These are phyloP conservation scores for Temnothorax nylanderi DNA, from an alignment of 1,140 invertebrate species.

Conservation along the genomic window DNA sequence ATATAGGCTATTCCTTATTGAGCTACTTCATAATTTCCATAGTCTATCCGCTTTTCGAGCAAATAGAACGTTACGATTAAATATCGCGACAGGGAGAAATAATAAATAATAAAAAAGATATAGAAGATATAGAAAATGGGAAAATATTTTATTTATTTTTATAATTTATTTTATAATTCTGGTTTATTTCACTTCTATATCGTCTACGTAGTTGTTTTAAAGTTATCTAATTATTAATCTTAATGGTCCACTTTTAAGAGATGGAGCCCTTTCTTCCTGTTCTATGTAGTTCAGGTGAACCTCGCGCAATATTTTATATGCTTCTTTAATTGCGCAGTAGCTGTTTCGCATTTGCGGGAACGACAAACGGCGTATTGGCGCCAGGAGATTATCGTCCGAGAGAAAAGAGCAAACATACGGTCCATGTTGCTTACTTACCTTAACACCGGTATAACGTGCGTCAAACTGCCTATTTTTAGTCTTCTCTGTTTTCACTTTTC, in stretches of 20 bases:
- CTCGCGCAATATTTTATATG: background rate
- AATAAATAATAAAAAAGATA: background rate
- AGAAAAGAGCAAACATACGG: slow-evolving; percentile 44
- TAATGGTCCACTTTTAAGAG: background rate
- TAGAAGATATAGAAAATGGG: background rate
- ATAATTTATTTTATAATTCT: slow-evolving; percentile 5
- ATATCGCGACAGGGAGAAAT: background rate
- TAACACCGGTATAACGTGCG: slow-evolving; percentile 54
- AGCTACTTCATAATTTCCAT: background rate
- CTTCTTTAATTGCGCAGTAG: slow-evolving; percentile 13
- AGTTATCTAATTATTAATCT: background rate
- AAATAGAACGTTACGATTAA: background rate
- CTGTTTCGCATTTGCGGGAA: background rate
- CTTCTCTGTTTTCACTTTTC: slow-evolving; percentile 55
- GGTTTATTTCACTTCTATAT: background rate
- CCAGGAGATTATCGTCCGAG: slow-evolving; percentile 6
- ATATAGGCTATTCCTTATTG: background rate
- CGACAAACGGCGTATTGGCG: background rate
- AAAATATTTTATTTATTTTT: background rate
- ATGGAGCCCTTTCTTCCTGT: background rate
- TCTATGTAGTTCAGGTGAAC: background rate
- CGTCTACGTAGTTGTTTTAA: background rate
- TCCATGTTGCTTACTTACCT: slow-evolving; percentile 57
- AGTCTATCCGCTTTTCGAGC: background rate
- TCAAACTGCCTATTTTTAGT: slow-evolving; percentile 55